Conservation (phyloP, 2,888 invertebrate genomes). For the Caenorhabditis doughertyi region DNA sequence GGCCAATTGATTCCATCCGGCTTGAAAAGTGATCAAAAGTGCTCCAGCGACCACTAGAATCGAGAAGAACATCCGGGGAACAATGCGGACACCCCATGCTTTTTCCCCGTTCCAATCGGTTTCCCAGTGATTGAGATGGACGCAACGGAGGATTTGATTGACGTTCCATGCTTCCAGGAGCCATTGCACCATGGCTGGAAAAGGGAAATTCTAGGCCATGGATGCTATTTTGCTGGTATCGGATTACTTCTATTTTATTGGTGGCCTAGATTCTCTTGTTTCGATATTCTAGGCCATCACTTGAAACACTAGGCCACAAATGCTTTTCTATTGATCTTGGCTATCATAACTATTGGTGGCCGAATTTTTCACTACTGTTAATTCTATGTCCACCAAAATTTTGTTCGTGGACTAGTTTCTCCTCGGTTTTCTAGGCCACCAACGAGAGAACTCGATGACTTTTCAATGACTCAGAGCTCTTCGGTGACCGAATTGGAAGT, state of each 20-base stretch:
- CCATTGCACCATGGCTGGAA: slow-evolving; percentile 44
- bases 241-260: too few relatives aligned
- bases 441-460: not conserved
- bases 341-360: too few relatives aligned
- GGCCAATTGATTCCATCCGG: slow-evolving; percentile 39
- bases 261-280: too few relatives aligned
- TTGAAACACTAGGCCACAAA: too few relatives aligned
- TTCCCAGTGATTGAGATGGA: slow-evolving; percentile 41
- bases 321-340: too few relatives aligned
- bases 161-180: slow-evolving; percentile 44
- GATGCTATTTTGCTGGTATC: too few relatives aligned
- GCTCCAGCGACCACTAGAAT: not conserved
- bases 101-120: not conserved
- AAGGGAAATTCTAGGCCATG: not conserved
- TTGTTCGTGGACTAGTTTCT: too few relatives aligned
- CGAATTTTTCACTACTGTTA: too few relatives aligned
- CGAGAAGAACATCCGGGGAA: slow-evolving; percentile 15
- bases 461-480: too few relatives aligned
- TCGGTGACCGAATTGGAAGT: too few relatives aligned
- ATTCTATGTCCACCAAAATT: too few relatives aligned
- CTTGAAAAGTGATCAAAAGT: slow-evolving; percentile 26
- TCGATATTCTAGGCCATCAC: too few relatives aligned
- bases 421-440: slow-evolving; percentile 5
- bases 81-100: slow-evolving; percentile 6
- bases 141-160: slow-evolving; percentile 41